These are phyloP conservation scores for Halictus ligatus DNA, from an alignment of 2,888 invertebrate genomes.

Conservation along the genomic window DNA sequence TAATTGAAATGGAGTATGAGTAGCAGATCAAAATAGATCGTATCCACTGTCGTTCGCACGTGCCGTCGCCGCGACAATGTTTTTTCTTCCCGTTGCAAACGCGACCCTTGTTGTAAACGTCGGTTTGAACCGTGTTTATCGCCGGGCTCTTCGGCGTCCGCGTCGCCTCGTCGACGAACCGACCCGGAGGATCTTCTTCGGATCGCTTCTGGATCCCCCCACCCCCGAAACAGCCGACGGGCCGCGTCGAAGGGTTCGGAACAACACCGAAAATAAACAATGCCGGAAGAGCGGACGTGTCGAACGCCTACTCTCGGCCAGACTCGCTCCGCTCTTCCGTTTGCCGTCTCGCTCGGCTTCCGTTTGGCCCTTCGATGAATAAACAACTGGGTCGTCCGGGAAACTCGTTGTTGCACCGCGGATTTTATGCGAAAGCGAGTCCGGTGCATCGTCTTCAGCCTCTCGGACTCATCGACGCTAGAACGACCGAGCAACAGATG, in stretches of 20 bases:
- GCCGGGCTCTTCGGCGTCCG: slow-evolving; percentile 16
- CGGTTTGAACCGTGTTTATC: slow-evolving; percentile 57
- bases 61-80: slow-evolving; percentile 23
- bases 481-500: too few species aligned
- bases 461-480: too few species aligned
- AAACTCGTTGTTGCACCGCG: background rate
- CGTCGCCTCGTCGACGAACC: background rate
- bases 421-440: too few species aligned
- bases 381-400: background rate
- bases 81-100: slow-evolving; percentile 30
- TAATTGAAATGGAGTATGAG: too few species aligned
- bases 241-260: background rate
- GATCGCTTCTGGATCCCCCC: background rate
- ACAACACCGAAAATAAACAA: slow-evolving; percentile 6
- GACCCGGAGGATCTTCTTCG: background rate
- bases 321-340: background rate
- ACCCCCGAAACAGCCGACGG: background rate
- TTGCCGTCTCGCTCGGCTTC: background rate
- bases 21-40: slow-evolving; percentile 64
- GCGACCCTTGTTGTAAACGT: slow-evolving; percentile 30
- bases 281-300: background rate
- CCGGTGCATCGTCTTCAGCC: too few species aligned
- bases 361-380: background rate
- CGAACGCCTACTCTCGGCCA: background rate
- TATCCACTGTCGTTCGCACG: slow-evolving; percentile 41